phyloP scores from a whole-genome alignment of 2,888 invertebrate genomes.

The Cephonodes hylas region DNA sequence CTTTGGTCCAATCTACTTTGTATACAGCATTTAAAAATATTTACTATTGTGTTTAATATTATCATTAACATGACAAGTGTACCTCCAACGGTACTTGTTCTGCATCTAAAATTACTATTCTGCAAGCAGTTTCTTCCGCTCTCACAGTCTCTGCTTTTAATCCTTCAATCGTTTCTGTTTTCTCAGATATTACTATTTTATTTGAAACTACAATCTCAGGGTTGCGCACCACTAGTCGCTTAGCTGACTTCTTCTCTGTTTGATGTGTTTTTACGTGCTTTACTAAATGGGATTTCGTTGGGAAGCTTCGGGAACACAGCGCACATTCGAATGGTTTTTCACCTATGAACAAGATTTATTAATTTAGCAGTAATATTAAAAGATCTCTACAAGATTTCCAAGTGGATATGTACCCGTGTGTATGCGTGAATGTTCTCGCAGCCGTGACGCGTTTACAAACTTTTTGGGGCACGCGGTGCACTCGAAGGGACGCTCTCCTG shows the following conservation, averaged over 20 bases:
- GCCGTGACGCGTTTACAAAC: slow-evolving; percentile 53
- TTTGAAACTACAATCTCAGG: not conserved
- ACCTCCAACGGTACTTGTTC: slow-evolving; percentile 51
- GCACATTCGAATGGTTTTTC: slow-evolving; percentile 69
- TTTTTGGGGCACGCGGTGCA: slow-evolving; percentile 70
- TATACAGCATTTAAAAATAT: not conserved
- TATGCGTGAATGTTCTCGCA: slow-evolving; percentile 59
- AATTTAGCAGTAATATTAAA: not conserved
- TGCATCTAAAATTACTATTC: slow-evolving; percentile 26
- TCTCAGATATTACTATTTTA: not conserved
- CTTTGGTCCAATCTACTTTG: not conserved
- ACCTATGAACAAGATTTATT: slow-evolving; percentile 43
- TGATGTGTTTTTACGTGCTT: slow-evolving; percentile 59
- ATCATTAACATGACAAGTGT: slow-evolving; percentile 12
- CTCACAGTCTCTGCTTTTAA: not conserved
- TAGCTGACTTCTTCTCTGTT: slow-evolving; percentile 35
- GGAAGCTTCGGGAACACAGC: slow-evolving; percentile 50
- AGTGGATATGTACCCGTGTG: slow-evolving; percentile 75
- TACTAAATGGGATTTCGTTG: slow-evolving; percentile 56
- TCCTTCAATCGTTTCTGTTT: not conserved
- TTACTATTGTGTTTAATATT: not conserved
- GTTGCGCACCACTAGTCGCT: slow-evolving; percentile 26
- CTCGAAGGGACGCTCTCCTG: slow-evolving; percentile 76
- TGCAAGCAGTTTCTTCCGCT: slow-evolving; percentile 18
- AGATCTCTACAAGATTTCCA: too few relatives aligned